These are phyloP conservation scores for Silurus asotus DNA, from an alignment of 2,113 vertebrate genomes.

Conservation along the genomic window DNA sequence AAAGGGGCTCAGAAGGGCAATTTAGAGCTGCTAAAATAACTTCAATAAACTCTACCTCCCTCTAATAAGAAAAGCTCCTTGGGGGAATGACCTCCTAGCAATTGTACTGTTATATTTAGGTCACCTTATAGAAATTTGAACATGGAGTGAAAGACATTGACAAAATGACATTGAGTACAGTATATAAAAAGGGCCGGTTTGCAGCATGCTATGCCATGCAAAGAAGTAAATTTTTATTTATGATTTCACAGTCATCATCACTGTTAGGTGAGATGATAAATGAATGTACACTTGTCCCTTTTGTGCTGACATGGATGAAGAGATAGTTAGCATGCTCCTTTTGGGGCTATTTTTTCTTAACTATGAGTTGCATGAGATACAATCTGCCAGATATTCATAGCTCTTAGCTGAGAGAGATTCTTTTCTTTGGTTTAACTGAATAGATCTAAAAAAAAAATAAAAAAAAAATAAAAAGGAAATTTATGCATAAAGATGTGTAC, in stretches of 20 bases:
- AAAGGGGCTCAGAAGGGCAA: slow-evolving; percentile 49
- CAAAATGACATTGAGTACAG: slow-evolving; percentile 24
- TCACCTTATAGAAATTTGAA: slow-evolving; percentile 48
- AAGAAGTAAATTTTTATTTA: slow-evolving; percentile 45
- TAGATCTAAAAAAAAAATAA: not conserved
- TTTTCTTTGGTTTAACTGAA: not conserved
- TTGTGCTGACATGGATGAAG: not conserved
- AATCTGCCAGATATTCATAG: slow-evolving; percentile 56
- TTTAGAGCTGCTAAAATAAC: slow-evolving; percentile 56
- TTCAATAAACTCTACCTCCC: slow-evolving; percentile 49
- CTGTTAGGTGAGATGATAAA: slow-evolving; percentile 36
- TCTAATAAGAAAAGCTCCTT: slow-evolving; percentile 55
- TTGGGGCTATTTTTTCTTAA: slow-evolving; percentile 40
- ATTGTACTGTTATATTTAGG: slow-evolving; percentile 54
- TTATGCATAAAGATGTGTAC: not conserved
- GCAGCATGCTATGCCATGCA: slow-evolving; percentile 43
- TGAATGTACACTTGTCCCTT: slow-evolving; percentile 35
- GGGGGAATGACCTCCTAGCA: slow-evolving; percentile 49
- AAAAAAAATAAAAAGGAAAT: no score
- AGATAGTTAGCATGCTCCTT: not conserved
- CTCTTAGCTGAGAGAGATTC: slow-evolving; percentile 48
- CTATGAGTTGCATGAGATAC: slow-evolving; percentile 30
- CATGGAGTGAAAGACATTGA: not conserved
- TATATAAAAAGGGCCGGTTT: slow-evolving; percentile 38
- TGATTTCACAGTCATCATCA: slow-evolving; percentile 33